These are phyloP conservation scores for Larimichthys crocea DNA, from an alignment of 2,113 vertebrate genomes.

Conservation along the genomic window DNA sequence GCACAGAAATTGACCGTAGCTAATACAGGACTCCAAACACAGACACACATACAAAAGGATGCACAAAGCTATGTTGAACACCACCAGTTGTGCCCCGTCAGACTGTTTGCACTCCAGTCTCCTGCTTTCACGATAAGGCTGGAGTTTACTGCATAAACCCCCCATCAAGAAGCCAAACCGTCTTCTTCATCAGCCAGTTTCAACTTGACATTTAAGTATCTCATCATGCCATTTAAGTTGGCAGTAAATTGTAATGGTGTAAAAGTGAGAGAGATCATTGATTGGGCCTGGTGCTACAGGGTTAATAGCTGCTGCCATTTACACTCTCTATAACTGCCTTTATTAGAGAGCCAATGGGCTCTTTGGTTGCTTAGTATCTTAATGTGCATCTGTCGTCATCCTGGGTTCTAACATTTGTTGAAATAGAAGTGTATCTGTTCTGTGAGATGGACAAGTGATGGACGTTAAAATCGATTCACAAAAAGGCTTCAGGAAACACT, in stretches of 20 bases:
- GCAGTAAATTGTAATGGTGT: slow-evolving; percentile 33
- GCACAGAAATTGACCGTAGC: neutral
- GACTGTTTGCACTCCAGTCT: neutral
- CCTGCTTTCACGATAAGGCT: neutral
- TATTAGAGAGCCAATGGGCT: slow-evolving; percentile 21
- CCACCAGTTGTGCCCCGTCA: neutral
- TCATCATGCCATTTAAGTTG: slow-evolving; percentile 16
- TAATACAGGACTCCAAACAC: neutral
- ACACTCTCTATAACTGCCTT: slow-evolving; percentile 15
- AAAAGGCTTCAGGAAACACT: slow-evolving; percentile 8
- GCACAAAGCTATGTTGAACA: neutral
- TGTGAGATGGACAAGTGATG: neutral
- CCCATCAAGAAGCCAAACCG: slow-evolving; percentile 15
- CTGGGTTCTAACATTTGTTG: no score
- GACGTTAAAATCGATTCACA: neutral
- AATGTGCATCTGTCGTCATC: neutral
- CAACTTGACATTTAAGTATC: slow-evolving; percentile 34
- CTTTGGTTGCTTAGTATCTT: neutral
- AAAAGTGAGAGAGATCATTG: slow-evolving; percentile 4
- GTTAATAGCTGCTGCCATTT: slow-evolving; percentile 28
- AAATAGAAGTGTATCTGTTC: neutral
- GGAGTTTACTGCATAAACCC: neutral
- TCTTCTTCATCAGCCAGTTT: slow-evolving; percentile 2
- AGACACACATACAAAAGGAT: neutral
- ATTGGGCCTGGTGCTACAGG: slow-evolving; percentile 12